phyloP scores from a whole-genome alignment of 1,140 invertebrate genomes.

The Radopholus similis region DNA sequence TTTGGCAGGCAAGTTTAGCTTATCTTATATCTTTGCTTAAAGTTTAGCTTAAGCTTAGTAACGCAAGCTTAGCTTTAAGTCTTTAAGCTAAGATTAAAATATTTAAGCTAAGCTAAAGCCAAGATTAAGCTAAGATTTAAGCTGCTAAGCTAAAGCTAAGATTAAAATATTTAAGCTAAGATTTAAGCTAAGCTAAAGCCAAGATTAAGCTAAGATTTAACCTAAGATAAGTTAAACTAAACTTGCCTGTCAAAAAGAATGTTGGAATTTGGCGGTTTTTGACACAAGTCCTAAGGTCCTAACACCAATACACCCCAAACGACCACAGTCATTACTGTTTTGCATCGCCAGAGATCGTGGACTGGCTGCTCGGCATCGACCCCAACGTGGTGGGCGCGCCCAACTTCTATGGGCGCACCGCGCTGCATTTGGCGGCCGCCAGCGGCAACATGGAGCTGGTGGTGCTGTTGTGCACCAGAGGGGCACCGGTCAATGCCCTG shows the following conservation, averaged over 20 bases:
- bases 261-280: too few relatives aligned
- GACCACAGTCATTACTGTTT: too few relatives aligned
- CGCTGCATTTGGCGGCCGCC: constrained; percentile 86
- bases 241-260: too few relatives aligned
- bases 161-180: not conserved
- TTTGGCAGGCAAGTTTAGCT: too few relatives aligned
- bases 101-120: not conserved
- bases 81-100: not conserved
- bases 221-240: not conserved
- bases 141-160: not conserved
- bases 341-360: constrained; percentile 48
- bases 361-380: constrained; percentile 76
- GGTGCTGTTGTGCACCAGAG: constrained; percentile 63
- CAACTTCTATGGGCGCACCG: constrained; percentile 85
- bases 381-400: constrained; percentile 79
- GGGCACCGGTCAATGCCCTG: constrained; percentile 61
- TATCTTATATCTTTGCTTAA: too few relatives aligned
- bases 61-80: constrained; percentile 8
- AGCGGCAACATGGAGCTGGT: constrained; percentile 90
- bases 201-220: not conserved
- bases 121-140: constrained; percentile 10
- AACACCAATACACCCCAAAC: too few relatives aligned
- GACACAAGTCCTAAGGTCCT: too few relatives aligned
- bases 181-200: not conserved
- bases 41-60: constrained; percentile 2